Evolutionary conservation across 2,797 vertebrate species (phyloP), one percentile per base, ranked within the genome.

Genomic region (Todus mexicanus): DNA sequence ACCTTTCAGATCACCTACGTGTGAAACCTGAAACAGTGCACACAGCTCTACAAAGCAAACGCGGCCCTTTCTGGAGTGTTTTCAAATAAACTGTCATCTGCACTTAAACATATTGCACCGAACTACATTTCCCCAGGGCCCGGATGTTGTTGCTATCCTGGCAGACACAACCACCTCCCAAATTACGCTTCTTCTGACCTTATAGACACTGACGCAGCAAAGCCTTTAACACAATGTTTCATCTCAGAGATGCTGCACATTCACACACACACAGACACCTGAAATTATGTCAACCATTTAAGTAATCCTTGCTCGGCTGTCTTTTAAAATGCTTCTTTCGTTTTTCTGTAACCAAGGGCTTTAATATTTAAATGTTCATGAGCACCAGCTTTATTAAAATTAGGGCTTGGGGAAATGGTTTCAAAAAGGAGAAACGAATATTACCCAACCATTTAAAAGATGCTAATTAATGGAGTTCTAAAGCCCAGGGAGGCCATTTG

Each of bases 401-500:
- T 95, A 97, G 95, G 86, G 96, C 97, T 98, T 93, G 92, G 97
- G 98, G 97, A 98, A 97, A 98, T 79, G 87, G 95, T 85, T 97
- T 42, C 6, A 37, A 96, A 97, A 96, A 92, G 89, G 93, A 97
- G 95, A 94, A 96, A 96, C 31, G 84, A 97, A 94, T 98, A 97
- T 97, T 97, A 98, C 85, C 96, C 97, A 97, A 95, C 92, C 97
- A 95, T 98, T 98, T 98, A 97, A 97, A 97, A 97, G 95, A 97
- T 97, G 96, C 97, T 98, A 98, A 98, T 98, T 98, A 98, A 98
- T 98, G 97, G 96, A 97, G 93, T 97, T 97, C 85, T 92, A 96
- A 97, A 97, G 95, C 97, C 97, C 95, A 97, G 64, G 92, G 97
- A 97, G 97, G 96, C 96, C 96, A 89, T 97, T 96, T 94, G 76